Base-by-base conservation (phyloP, 2,888 invertebrate species). In the Cryptophagus acutangulus region DNA sequence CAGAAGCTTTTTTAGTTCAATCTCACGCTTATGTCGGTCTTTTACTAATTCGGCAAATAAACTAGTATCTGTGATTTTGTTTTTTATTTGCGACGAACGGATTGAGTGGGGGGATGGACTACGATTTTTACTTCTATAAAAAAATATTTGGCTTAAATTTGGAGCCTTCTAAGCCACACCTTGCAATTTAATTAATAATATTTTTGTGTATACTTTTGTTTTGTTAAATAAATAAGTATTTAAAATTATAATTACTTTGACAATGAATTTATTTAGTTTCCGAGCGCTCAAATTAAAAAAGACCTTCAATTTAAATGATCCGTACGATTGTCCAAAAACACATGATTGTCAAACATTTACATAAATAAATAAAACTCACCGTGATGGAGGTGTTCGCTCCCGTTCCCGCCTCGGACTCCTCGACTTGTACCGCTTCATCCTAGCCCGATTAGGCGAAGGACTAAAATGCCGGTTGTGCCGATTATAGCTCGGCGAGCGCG, bases 11-110 rank as follows among this genome's bases (percentile, higher is more conserved):
- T 79, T 75, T 43, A 77, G 67, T 38, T 87, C 88, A 65, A 87
- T 75, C 42, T 86, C 85, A 5, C 88, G 76, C 73, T 86, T 87
- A 53, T 87, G 86, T 52, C 84, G 81, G 61, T 87, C 87, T 61
- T 90, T 90, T 9, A 91, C 87, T 45, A 92, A 74, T 69, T 91
- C 89, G 0, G 91, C 91, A 64, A 92, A 92, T 8, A 92, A 74
- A 63, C 90, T 90, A 5, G 91, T 91, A 56, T 89, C 88, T 38
- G 84, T 85, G 61, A 91, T 88, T 66, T 90, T 91, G 58, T 87
- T 84, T 51, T 82, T 80, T 48, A 82, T 75, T 62, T 80, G 79
- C 40, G 82, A 78, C 48, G 74, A 76, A 37, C 64, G 59, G 25
- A 69, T 61, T 10, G 70, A 67, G 48, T 68, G 69, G 1, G 69